Evolutionary conservation across 2,888 invertebrate species (phyloP).

Genomic region (Eupithecia dodoneata): DNA sequence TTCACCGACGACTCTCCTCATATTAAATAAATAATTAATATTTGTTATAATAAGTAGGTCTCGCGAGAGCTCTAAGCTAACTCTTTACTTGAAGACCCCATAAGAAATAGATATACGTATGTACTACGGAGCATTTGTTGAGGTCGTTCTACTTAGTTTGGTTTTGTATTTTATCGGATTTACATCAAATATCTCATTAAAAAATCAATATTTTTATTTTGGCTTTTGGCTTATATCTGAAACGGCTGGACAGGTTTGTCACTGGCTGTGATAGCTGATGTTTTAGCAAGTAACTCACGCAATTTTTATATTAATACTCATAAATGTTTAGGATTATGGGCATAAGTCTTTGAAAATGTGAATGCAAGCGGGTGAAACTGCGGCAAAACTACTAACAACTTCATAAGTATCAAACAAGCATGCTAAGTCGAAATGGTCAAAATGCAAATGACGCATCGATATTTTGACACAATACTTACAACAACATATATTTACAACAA

Average conservation of each 20-base stretch:
- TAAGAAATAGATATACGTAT: slow-evolving; percentile 37
- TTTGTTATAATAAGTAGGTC: slow-evolving; percentile 44
- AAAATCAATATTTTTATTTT: too few species aligned
- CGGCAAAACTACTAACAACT: too few species aligned
- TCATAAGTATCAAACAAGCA: neutral
- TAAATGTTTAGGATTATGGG: too few species aligned
- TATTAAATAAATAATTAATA: slow-evolving; percentile 54
- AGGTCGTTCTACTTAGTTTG: neutral
- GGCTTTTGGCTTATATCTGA: too few species aligned
- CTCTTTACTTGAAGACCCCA: slow-evolving; percentile 30
- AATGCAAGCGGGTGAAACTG: neutral
- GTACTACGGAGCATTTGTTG: neutral
- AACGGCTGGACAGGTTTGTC: too few species aligned
- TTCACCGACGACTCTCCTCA: slow-evolving; percentile 68
- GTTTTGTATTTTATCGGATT: neutral
- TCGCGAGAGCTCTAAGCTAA: slow-evolving; percentile 34
- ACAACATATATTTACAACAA: neutral
- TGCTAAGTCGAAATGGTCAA: neutral
- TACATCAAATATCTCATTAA: too few species aligned
- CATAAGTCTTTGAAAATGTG: neutral
- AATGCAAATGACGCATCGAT: neutral
- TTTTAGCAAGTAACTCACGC: too few species aligned
- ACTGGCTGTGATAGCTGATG: too few species aligned
- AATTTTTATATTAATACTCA: too few species aligned
- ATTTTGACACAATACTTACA: neutral